Evolutionary conservation across 23 tunicate species (phyloP), one percentile per base, ranked within the genome.

Genomic region (Trididemnum nubilum): DNA sequence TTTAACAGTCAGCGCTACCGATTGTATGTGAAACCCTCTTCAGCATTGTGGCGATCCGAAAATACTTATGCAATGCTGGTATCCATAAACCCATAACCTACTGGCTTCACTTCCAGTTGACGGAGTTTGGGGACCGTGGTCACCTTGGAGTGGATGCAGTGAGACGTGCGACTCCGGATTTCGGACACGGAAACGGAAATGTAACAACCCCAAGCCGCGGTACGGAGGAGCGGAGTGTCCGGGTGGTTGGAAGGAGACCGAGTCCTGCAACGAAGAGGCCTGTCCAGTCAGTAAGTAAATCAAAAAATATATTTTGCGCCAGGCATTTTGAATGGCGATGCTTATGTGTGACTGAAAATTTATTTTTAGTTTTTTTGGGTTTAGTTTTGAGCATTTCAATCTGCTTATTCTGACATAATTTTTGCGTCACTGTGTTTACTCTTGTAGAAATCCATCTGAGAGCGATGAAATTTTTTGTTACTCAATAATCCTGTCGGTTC

Each of bases 201-300:
- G 97, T 70, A 90, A 87, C 81, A 92, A 92, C 76, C 97, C 97
- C 57, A 71, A 83, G 34, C 97, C 97, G 5, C 66, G 86, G 40
- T 83, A 76, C 50, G 97, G 97, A 0, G 97, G 97, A 51, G 82
- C 78, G 59, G 21, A 34, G 7, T 92, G 97, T 63, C 27, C 79
- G 0, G 97, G 97, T 0, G 88, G 79, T 22, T 21, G 37, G 31
- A 82, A 57, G 21, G 88, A 72, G 7, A 75, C 85, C 5, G 82
- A 36, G 57, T 7, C 32, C 1, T 92, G 97, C 78, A 78, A 77
- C 29, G 89, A 75, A 1, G 74, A 71, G 51, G 52, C 85, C 0
- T 92, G 97, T 50, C 97, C 97, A 34, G 78, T 92, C 72, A 78
- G 97, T 92, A 83, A 79, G 97, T 34, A n/a, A n/a, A n/a, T n/a